Evolutionary conservation across 2,888 invertebrate genomes (phyloP).

Genomic region (Oscheius sp.): DNA sequence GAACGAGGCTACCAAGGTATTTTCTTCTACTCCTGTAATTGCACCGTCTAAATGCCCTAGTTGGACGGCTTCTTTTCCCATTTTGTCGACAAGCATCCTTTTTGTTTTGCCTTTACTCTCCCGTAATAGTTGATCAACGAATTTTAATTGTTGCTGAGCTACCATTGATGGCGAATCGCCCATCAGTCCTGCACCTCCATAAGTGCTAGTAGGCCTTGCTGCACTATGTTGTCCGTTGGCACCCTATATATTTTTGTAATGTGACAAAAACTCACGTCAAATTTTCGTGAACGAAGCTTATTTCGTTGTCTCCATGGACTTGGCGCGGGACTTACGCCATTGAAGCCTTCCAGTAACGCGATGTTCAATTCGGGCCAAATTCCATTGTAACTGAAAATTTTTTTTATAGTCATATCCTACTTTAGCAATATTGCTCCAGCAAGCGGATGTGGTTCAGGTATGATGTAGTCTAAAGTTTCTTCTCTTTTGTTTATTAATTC

Average conservation of each 20-base stretch:
- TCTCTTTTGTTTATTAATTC: conserved; percentile 74
- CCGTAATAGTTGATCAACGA: conserved; percentile 94
- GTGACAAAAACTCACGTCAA: conserved; percentile 38
- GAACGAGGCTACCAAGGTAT: conserved; percentile 91
- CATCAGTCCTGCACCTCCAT: conserved; percentile 51
- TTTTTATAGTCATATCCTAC: not conserved
- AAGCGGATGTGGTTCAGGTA: conserved; percentile 78
- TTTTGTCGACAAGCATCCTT: conserved; percentile 96
- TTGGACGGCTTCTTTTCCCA: conserved; percentile 92
- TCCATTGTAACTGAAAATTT: conserved; percentile 71
- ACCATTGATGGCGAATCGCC: conserved; percentile 81
- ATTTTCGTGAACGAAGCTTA: conserved; percentile 39
- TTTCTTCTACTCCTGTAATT: conserved; percentile 87
- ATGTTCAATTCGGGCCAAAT: conserved; percentile 83
- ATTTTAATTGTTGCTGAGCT: conserved; percentile 95
- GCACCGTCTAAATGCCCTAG: conserved; percentile 84
- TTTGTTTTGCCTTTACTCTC: conserved; percentile 84
- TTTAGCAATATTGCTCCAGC: conserved; percentile 71
- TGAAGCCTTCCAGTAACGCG: conserved; percentile 80
- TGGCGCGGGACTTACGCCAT: conserved; percentile 53
- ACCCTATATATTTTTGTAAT: no score
- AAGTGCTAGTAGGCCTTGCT: conserved; percentile 42
- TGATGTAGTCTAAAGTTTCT: conserved; percentile 80
- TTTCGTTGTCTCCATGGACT: conserved; percentile 66
- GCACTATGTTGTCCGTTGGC: no score